These are phyloP conservation scores for Cossypha niveicapilla DNA, from an alignment of 2,797 vertebrate species.

Conservation along the genomic window DNA sequence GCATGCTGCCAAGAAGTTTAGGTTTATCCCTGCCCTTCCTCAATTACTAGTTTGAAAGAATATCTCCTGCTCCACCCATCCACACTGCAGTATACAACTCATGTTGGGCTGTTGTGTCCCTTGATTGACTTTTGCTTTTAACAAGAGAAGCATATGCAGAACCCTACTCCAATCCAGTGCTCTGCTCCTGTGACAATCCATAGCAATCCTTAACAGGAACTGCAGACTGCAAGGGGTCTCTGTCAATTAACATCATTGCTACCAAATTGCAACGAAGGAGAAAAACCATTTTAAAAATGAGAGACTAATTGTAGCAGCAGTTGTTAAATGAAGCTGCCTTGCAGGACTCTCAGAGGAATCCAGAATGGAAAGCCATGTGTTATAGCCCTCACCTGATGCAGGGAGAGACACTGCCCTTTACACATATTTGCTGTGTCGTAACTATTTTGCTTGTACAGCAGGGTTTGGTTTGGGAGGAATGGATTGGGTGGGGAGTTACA, in stretches of 20 bases:
- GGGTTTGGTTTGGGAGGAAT: neutral
- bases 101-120: neutral
- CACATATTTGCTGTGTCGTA: neutral
- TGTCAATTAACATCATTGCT: neutral
- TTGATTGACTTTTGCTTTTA: neutral
- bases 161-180: neutral
- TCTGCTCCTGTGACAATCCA: neutral
- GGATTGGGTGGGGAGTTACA: neutral
- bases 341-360: neutral
- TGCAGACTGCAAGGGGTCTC: neutral
- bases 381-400: neutral
- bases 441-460: neutral
- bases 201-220: neutral
- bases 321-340: neutral
- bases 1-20: neutral
- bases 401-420: neutral
- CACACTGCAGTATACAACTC: neutral
- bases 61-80: neutral
- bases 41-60: neutral
- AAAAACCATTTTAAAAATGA: neutral
- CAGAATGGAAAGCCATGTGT: neutral
- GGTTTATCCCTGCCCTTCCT: neutral
- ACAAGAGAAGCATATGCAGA: neutral
- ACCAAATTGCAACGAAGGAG: neutral
- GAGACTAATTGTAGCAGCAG: neutral